Percentiles rank a stretch among this genome's conserved stretches.
These are phyloP conservation scores for Tachyglossus aculeatus DNA, from an alignment of 2,797 vertebrate genomes.

Conservation along the genomic window DNA sequence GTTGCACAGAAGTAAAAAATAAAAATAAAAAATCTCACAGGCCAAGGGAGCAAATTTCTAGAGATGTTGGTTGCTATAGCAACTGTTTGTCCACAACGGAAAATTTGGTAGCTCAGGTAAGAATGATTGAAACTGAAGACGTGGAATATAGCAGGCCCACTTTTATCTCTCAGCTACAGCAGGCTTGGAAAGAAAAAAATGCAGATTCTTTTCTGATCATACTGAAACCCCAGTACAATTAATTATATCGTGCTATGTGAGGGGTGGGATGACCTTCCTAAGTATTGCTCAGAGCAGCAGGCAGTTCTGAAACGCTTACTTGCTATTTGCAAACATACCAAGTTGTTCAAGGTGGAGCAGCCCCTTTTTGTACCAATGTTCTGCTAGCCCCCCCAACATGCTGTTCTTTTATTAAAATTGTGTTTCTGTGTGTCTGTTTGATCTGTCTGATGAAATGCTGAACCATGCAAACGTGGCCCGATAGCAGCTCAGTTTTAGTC, in stretches of 20 bases:
- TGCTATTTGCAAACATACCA: background rate
- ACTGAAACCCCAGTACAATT: background rate
- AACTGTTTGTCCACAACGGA: constrained; percentile 26
- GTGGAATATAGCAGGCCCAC: background rate
- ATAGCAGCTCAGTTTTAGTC: background rate
- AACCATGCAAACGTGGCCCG: background rate
- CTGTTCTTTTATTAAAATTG: background rate
- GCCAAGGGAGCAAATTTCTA: constrained; percentile 28
- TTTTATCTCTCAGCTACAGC: background rate
- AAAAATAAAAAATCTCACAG: too few relatives aligned
- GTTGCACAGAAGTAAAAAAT: constrained; percentile 19
- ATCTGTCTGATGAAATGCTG: background rate
- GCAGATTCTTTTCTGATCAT: background rate
- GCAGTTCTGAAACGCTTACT: background rate
- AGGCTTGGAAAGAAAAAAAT: background rate
- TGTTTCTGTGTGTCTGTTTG: background rate
- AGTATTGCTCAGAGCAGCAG: background rate
- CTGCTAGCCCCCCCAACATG: background rate
- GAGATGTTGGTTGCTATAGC: constrained; percentile 40
- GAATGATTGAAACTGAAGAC: constrained; percentile 19
- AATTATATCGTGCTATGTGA: background rate
- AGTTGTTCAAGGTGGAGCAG: background rate
- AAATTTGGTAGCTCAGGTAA: background rate
- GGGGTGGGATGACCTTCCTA: background rate
- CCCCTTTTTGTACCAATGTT: background rate